Percentiles rank a stretch among this genome's conserved stretches.
These are phyloP conservation scores for Cheilosia scutellata DNA, from an alignment of 2,888 invertebrate genomes.

Conservation along the genomic window DNA sequence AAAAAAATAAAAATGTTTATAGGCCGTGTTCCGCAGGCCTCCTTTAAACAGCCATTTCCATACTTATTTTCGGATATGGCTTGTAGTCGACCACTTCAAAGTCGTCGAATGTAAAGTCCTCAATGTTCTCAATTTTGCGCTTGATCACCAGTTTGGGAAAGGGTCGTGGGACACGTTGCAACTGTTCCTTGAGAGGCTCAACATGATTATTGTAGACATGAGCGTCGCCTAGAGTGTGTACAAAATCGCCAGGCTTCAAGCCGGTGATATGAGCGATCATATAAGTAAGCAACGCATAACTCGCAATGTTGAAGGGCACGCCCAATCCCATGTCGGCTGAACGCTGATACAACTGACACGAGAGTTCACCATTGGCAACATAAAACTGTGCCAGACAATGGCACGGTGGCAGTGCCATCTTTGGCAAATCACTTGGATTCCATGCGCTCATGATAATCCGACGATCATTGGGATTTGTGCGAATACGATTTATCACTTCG, in stretches of 20 bases:
- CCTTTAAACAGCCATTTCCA: conserved; percentile 89
- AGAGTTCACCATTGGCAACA: conserved; percentile 92
- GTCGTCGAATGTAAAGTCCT: conserved; percentile 94
- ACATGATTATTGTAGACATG: conserved; percentile 97
- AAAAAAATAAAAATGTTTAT: background rate
- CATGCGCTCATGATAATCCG: conserved; percentile 97
- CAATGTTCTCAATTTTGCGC: conserved; percentile 90
- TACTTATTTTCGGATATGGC: conserved; percentile 94
- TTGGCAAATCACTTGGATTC: conserved; percentile 94
- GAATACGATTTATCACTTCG: conserved; percentile 91
- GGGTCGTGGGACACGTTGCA: conserved; percentile 90
- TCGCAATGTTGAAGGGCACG: conserved; percentile 99
- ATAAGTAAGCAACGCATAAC: conserved; percentile 95
- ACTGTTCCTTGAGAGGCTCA: conserved; percentile 91
- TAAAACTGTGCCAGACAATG: conserved; percentile 98
- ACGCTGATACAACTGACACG: conserved; percentile 97
- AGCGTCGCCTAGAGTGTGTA: conserved; percentile 97
- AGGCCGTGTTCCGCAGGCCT: background rate
- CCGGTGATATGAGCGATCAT: conserved; percentile 98
- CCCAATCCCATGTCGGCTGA: conserved; percentile 99
- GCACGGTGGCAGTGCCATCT: conserved; percentile 99
- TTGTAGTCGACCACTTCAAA: conserved; percentile 93
- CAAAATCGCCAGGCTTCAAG: conserved; percentile 95
- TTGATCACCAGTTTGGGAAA: conserved; percentile 93
- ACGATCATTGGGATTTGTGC: conserved; percentile 92